Percentiles rank a stretch among this genome's conserved stretches.
Evolutionary conservation across 2,797 vertebrate genomes (phyloP).

Genomic region (Enteromius mattozi): DNA sequence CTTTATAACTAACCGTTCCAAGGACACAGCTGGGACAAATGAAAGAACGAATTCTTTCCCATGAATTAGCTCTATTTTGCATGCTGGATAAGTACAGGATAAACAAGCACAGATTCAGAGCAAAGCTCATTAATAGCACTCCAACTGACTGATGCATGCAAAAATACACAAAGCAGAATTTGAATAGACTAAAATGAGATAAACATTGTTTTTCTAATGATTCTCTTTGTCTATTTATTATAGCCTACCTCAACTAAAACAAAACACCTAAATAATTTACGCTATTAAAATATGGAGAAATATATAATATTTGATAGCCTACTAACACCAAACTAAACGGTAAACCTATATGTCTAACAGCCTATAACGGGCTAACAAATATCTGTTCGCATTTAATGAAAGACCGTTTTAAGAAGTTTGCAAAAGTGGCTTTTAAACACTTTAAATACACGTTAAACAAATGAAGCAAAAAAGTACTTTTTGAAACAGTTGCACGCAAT

Average conservation of each 20-base stretch:
- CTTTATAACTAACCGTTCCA: slow-evolving; percentile 53
- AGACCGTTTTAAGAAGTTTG: neutral
- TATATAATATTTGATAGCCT: neutral
- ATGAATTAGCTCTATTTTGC: slow-evolving; percentile 46
- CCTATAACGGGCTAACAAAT: neutral
- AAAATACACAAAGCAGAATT: neutral
- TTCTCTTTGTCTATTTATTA: neutral
- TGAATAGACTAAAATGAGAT: neutral
- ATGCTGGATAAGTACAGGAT: slow-evolving; percentile 37
- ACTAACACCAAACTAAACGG: neutral
- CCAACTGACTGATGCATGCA: neutral
- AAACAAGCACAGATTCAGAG: slow-evolving; percentile 6
- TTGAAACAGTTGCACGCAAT: neutral
- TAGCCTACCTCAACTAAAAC: neutral
- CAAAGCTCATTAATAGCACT: neutral
- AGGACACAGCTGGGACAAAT: slow-evolving; percentile 56
- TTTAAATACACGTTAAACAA: neutral
- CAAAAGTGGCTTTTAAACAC: neutral
- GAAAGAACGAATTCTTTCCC: slow-evolving; percentile 52
- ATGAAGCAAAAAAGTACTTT: neutral
- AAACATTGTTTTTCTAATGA: neutral
- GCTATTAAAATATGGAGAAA: neutral
- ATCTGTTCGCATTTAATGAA: neutral
- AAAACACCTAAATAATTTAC: neutral
- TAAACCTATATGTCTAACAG: neutral